Evolutionary conservation across 2,797 vertebrate species (phyloP).

Genomic region (Lithobates pipiens): DNA sequence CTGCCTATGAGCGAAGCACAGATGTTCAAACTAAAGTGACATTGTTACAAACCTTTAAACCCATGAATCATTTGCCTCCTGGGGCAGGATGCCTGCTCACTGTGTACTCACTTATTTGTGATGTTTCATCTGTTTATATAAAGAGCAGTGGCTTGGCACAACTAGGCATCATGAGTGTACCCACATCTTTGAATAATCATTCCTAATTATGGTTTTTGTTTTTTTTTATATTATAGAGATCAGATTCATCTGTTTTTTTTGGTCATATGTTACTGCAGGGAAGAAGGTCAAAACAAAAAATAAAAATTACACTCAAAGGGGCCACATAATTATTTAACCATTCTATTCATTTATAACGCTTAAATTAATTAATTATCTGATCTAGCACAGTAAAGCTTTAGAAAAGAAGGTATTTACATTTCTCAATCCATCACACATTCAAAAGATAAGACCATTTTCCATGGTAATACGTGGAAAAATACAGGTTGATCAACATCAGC

Average conservation of each 20-base stretch:
- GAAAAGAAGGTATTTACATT: no score
- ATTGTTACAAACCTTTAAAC: neutral
- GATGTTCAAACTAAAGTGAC: slow-evolving; percentile 24
- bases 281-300: neutral
- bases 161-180: slow-evolving; percentile 12
- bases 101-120: slow-evolving; percentile 24
- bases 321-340: neutral
- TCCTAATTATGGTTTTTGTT: slow-evolving; percentile 17
- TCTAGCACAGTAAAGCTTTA: no score
- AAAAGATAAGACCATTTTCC: no score
- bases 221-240: slow-evolving; percentile 12
- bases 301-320: neutral
- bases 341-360: neutral
- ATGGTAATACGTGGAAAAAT: no score
- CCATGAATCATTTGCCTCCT: slow-evolving; percentile 39
- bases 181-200: slow-evolving; percentile 24
- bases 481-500: no score
- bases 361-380: neutral
- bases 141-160: slow-evolving; percentile 40
- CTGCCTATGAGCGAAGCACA: neutral
- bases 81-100: slow-evolving; percentile 12
- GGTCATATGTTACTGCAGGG: neutral
- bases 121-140: slow-evolving; percentile 31
- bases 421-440: no score
- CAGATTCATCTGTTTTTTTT: neutral